Conservation (phyloP, 2,888 invertebrate species). For the Barypeithes pellucidus region DNA sequence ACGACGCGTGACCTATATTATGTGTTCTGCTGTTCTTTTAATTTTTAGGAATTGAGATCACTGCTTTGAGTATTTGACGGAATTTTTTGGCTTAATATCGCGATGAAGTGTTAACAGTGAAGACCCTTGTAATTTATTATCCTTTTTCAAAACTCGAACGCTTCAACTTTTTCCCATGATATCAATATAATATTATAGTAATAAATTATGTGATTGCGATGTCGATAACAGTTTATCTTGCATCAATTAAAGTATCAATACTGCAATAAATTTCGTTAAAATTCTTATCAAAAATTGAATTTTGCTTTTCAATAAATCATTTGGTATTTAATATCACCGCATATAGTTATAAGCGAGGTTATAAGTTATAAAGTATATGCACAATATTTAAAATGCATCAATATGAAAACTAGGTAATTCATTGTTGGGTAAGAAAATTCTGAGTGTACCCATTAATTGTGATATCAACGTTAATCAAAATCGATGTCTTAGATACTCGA, state of each 20-base stretch:
- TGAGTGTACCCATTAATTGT: no score
- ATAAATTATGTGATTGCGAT: conserved; percentile 4
- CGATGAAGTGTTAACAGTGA: conserved; percentile 4
- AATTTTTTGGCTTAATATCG: background rate
- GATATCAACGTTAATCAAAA: no score
- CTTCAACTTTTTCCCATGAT: background rate
- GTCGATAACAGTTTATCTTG: conserved; percentile 18
- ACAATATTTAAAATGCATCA: no score
- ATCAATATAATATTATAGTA: background rate
- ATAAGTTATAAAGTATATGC: no score
- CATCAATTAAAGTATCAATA: conserved; percentile 14
- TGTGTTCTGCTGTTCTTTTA: no score
- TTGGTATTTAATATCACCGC: background rate
- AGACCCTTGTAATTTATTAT: conserved; percentile 8
- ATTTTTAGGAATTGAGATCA: no score
- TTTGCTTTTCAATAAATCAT: background rate
- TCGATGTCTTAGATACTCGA: no score
- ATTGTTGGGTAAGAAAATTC: no score
- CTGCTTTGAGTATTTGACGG: no score
- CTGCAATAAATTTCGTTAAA: conserved; percentile 16
- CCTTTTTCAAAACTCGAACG: background rate
- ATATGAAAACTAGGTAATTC: no score
- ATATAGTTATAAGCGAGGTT: no score
- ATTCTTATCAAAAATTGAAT: background rate
- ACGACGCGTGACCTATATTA: no score